Evolutionary conservation across 1,140 invertebrate genomes (phyloP), one percentile per base, ranked within the genome.

Genomic region (Zophobas morio): DNA sequence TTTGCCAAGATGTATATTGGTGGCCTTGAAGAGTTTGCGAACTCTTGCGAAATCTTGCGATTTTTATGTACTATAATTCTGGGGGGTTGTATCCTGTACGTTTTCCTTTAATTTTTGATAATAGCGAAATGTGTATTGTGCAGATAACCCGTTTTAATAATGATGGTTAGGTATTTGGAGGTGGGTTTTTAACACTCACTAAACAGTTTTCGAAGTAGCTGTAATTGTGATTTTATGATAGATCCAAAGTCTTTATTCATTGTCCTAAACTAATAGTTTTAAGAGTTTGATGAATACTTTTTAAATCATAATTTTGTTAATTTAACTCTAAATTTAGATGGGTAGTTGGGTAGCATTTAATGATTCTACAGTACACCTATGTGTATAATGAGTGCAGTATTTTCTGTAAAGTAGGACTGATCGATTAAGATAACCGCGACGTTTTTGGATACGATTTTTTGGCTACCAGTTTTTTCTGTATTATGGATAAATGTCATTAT

Each of bases 201-300:
- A 39, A 63, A 63, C 36, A 20, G 32, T 32, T 40, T 40, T 60
- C 56, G 34, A 60, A 66, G 60, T 79, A 79, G 66, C 63, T 60
- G 49, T 76, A 76, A 79, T 74, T 47, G 42, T 20, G 57, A 34
- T 79, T 79, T 79, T 79, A 79, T 79, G 72, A 37, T 78, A 63
- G 53, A 47, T 78, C 56, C 71, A 74, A 70, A 78, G 75, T 39
- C 6, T 40, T 74, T 76, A 60, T 78, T 76, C 60, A 63, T 63
- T 79, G 78, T 77, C 77, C 20, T 79, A 79, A 79, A 70, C 72
- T 79, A 74, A 77, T 81, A 81, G 80, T 81, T 81, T 81, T 81
- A 81, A 81, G 78, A 66, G 80, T 81, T 66, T 81, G 80, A 81
- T 81, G 75, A 77, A 76, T 20, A 42, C 75, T 75, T 81, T 81